Evolutionary conservation across 92 coral and sea anemone genomes (phyloP), one percentile per base, ranked within the genome.

Genomic region (Zoanthus gigantus): DNA sequence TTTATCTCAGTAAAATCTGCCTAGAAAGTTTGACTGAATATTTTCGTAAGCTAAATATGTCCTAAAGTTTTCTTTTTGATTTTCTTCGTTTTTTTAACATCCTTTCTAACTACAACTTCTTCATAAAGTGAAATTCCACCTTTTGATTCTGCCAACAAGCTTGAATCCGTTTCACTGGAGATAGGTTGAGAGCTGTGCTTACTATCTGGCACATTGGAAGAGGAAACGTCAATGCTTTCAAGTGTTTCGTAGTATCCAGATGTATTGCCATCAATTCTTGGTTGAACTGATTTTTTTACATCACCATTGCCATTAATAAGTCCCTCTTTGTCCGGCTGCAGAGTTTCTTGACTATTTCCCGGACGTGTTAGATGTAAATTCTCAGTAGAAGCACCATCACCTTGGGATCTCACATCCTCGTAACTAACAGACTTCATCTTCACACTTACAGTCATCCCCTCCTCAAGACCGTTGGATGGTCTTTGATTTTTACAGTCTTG

Each of bases 21-120:
- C n/a, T 16, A 58, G n/a, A n/a, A 58, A 58, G 65, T 14, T 58
- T 7, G n/a, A 13, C 42, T 37, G 15, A 58, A 58, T n/a, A n/a
- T n/a, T n/a, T n/a, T n/a, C n/a, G n/a, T n/a, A n/a, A n/a, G 65
- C 74, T 79, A 79, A 61, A 79, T 66, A 16, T 79, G 84, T 37
- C 52, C 84, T 61, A 79, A 29, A 61, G 72, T 63, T 47, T 63
- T 61, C 74, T 61, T 13, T 79, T 79, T 79, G 13, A 9, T 32
- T 17, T 28, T 68, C 37, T 61, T 79, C 46, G 32, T 79, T 56
- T 61, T 79, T 37, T 44, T 79, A 9, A 61, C 84, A 6, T 78
- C 83, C 57, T 79, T 79, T 79, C 84, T 72, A 6, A 79, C 84
- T 6, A 56, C 74, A 14, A 79, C 84, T 45, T 79, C 84, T 47